These are phyloP conservation scores for Stichodactyla mertensii DNA, from an alignment of 64 coral and sea anemone genomes.

Conservation along the genomic window DNA sequence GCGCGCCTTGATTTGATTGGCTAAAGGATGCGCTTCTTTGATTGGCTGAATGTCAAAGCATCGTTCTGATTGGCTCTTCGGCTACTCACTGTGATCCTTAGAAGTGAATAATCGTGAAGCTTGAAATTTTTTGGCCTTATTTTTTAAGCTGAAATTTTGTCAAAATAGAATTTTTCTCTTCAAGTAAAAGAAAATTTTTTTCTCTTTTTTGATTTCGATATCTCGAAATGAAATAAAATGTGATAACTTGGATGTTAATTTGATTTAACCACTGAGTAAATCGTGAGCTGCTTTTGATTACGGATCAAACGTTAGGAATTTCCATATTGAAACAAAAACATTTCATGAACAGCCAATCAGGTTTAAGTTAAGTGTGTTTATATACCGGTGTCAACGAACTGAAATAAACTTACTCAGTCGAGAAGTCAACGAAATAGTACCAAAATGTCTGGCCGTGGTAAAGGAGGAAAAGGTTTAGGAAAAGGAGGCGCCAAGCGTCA, in stretches of 20 bases:
- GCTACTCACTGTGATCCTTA: background rate
- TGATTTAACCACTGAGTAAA: background rate
- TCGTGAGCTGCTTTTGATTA: background rate
- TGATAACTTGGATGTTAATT: background rate
- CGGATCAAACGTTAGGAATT: background rate
- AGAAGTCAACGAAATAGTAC: background rate
- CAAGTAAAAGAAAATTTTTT: background rate
- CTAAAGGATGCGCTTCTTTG: background rate
- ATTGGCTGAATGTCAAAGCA: background rate
- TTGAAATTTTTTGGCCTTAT: background rate
- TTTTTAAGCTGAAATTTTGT: background rate
- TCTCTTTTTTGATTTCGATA: background rate
- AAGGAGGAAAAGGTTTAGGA: conserved; percentile 61
- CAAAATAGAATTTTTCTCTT: background rate
- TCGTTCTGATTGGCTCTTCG: background rate
- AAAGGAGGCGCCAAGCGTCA: conserved; percentile 65
- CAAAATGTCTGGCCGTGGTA: conserved; percentile 46
- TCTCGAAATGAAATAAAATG: background rate
- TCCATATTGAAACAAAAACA: background rate
- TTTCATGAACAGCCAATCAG: background rate
- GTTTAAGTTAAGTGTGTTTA: background rate
- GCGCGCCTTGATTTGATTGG: conserved; percentile 20
- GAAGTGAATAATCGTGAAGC: background rate
- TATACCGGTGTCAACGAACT: background rate
- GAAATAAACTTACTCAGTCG: background rate